Percentiles rank a stretch among this genome's conserved stretches.
phyloP scores from a whole-genome alignment of 2,797 vertebrate species.

The Leptodactylus fallax region DNA sequence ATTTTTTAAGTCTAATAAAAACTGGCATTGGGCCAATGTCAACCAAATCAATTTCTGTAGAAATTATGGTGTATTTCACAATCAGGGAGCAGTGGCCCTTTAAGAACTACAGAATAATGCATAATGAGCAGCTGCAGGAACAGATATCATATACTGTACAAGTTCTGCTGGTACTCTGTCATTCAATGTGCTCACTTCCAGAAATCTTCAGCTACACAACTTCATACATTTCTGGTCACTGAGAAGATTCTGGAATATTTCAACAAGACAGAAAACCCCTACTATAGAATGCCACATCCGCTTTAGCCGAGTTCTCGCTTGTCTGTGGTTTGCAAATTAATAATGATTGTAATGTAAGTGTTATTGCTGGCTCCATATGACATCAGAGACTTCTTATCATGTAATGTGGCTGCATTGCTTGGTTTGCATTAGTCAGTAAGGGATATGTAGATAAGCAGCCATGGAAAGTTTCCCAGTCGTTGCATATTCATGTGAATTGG shows the following conservation, averaged over 20 bases:
- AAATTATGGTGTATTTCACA: background rate
- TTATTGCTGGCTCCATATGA: conserved; percentile 28
- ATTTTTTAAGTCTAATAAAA: background rate
- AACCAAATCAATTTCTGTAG: background rate
- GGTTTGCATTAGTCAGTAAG: too few species aligned
- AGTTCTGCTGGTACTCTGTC: background rate
- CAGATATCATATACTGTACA: background rate
- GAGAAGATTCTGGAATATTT: conserved; percentile 15
- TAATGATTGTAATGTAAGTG: conserved; percentile 2
- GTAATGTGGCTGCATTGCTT: background rate
- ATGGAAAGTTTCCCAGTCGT: background rate
- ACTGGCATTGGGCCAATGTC: background rate
- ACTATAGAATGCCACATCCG: background rate
- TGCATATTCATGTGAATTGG: background rate
- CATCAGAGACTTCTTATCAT: conserved; percentile 8
- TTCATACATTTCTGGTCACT: background rate
- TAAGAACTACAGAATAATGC: background rate
- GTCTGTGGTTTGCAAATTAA: conserved; percentile 22
- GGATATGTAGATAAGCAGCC: background rate
- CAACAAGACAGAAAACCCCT: background rate
- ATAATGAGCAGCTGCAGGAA: background rate
- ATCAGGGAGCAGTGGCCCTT: background rate
- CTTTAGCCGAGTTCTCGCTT: background rate
- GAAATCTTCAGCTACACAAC: background rate
- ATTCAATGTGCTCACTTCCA: background rate